phyloP scores from a whole-genome alignment of 2,113 vertebrate species.

The Hoplias malabaricus region DNA sequence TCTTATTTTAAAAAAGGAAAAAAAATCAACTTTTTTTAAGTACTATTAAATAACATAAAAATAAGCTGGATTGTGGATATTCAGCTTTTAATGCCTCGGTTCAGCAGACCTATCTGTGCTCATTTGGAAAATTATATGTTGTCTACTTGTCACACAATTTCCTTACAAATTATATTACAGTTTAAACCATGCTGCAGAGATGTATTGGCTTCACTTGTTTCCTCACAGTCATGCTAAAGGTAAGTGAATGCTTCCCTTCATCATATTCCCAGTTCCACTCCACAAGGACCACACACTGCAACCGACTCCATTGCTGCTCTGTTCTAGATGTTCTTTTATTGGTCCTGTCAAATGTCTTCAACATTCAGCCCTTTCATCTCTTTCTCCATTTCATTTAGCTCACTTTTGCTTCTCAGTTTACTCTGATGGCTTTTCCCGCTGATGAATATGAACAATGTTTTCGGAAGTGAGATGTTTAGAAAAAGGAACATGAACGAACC shows the following conservation, averaged over 20 bases:
- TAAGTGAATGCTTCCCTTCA: not conserved
- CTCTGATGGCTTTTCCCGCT: not conserved
- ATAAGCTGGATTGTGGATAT: no score
- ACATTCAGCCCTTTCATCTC: not conserved
- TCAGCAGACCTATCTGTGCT: no score
- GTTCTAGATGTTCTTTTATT: not conserved
- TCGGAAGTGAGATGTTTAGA: slow-evolving; percentile 34
- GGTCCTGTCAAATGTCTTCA: not conserved
- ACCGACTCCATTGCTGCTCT: not conserved
- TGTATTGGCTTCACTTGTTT: not conserved
- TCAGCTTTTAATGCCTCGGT: no score
- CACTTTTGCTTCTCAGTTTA: not conserved
- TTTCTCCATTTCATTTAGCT: not conserved
- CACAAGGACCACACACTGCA: not conserved
- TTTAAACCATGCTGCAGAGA: no score
- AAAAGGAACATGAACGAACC: slow-evolving; percentile 21
- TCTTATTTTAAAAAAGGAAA: no score
- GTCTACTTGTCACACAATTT: no score
- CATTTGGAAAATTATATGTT: no score
- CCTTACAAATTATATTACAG: no score
- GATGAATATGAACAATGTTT: slow-evolving; percentile 36
- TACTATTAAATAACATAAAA: no score
- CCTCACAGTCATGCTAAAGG: no score
- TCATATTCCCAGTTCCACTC: not conserved
- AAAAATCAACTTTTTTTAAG: no score